Conservation (phyloP, 35 echinoderm and acorn worm genomes). For the Acanthaster planci region DNA sequence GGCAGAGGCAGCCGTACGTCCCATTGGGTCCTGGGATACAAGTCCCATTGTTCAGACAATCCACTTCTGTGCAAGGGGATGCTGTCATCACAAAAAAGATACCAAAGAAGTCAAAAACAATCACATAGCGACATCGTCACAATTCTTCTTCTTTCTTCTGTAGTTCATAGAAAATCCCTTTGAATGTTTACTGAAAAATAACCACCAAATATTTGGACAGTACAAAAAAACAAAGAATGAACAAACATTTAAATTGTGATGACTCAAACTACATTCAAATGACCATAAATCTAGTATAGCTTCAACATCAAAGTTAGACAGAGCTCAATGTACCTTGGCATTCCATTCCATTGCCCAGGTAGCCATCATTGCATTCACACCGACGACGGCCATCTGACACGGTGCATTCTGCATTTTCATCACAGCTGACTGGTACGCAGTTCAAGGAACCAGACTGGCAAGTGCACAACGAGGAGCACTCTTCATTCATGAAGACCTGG, state of each 20-base stretch:
- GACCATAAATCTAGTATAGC: too few relatives aligned
- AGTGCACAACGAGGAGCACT: slow-evolving; percentile 34
- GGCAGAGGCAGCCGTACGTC: slow-evolving; percentile 28
- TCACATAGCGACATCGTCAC: too few relatives aligned
- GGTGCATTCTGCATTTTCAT: slow-evolving; percentile 43
- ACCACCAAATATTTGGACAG: too few relatives aligned
- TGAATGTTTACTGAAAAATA: too few relatives aligned
- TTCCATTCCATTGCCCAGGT: not conserved
- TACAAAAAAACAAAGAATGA: too few relatives aligned
- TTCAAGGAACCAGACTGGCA: slow-evolving; percentile 36
- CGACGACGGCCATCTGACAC: slow-evolving; percentile 36
- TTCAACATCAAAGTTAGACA: too few relatives aligned
- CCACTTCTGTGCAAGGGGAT: slow-evolving; percentile 10
- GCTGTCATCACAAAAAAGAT: slow-evolving; percentile 6
- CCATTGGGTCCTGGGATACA: not conserved
- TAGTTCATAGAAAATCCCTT: too few relatives aligned
- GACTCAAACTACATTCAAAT: too few relatives aligned
- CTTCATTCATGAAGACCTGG: slow-evolving; percentile 34
- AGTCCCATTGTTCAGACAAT: slow-evolving; percentile 36
- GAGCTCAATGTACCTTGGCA: slow-evolving; percentile 24
- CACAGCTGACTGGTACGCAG: slow-evolving; percentile 2
- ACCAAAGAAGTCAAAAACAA: not conserved
- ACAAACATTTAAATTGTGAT: too few relatives aligned
- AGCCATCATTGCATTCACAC: slow-evolving; percentile 60
- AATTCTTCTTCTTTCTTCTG: too few relatives aligned